These are phyloP conservation scores for Neoaliturus tenellus DNA, from an alignment of 2,888 invertebrate genomes.

Conservation along the genomic window DNA sequence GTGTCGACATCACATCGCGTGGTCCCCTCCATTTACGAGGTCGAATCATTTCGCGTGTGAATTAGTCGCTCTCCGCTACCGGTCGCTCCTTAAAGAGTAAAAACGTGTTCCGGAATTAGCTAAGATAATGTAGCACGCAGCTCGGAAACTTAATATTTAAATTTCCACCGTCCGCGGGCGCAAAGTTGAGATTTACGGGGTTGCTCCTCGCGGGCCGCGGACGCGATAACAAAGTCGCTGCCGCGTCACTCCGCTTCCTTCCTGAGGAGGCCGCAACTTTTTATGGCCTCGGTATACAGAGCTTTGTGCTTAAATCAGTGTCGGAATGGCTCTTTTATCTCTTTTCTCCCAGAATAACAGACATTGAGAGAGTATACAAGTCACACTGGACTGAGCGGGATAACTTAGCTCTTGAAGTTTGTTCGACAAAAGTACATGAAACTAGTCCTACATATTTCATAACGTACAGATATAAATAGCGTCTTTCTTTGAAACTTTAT, in stretches of 20 bases:
- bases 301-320: not conserved
- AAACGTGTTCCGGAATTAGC: conserved; percentile 51
- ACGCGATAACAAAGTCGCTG: conserved; percentile 15
- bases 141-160: conserved; percentile 43
- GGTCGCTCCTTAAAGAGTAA: conserved; percentile 55
- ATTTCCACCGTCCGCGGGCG: conserved; percentile 13
- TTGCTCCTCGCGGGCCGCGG: not conserved
- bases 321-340: conserved; percentile 14
- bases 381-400: no score
- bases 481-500: no score
- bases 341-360: not conserved
- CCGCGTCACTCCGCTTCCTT: conserved; percentile 28
- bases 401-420: no score
- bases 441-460: no score
- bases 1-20: conserved; percentile 10
- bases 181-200: conserved; percentile 30
- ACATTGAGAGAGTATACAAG: not conserved
- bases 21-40: conserved; percentile 21
- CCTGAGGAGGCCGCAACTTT: conserved; percentile 14
- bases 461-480: no score
- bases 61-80: conserved; percentile 43
- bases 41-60: conserved; percentile 50
- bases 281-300: not conserved
- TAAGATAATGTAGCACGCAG: conserved; percentile 48
- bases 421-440: no score